Conservation (phyloP, 2,888 invertebrate genomes). For the Elysia crispata region DNA sequence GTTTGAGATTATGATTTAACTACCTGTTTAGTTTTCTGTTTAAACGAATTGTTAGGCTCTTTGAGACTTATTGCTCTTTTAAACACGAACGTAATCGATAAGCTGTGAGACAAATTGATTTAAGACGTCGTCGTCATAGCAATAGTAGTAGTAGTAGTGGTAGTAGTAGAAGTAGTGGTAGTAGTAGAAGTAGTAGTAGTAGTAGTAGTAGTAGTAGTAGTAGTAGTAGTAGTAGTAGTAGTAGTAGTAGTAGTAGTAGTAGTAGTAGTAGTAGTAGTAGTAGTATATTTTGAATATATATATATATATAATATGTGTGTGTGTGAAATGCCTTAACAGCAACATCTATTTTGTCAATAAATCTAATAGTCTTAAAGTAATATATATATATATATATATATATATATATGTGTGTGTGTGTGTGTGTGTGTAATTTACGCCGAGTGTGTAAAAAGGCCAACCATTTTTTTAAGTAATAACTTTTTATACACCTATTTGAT, state of each 20-base stretch:
- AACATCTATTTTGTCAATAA: not conserved
- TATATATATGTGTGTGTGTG: constrained; percentile 9
- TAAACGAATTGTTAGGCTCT: no score
- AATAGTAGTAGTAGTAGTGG: no score
- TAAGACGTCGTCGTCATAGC: no score
- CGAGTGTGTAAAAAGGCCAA: not conserved
- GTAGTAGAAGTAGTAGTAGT: no score
- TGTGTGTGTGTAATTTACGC: not conserved
- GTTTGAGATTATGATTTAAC: no score
- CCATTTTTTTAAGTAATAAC: not conserved
- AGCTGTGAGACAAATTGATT: no score
- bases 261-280: constrained; percentile 11
- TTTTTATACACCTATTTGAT: no score
- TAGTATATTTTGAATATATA: not conserved
- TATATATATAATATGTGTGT: not conserved
- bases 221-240: constrained; percentile 3
- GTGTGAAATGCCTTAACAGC: not conserved
- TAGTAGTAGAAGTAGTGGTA: no score
- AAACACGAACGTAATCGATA: no score
- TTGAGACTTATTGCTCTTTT: no score
- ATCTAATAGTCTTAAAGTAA: not conserved
- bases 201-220: not conserved
- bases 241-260: constrained; percentile 10
- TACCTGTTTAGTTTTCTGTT: no score
- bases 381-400: constrained; percentile 9